Conservation (phyloP, 2,113 vertebrate genomes). For the Naja naja region DNA sequence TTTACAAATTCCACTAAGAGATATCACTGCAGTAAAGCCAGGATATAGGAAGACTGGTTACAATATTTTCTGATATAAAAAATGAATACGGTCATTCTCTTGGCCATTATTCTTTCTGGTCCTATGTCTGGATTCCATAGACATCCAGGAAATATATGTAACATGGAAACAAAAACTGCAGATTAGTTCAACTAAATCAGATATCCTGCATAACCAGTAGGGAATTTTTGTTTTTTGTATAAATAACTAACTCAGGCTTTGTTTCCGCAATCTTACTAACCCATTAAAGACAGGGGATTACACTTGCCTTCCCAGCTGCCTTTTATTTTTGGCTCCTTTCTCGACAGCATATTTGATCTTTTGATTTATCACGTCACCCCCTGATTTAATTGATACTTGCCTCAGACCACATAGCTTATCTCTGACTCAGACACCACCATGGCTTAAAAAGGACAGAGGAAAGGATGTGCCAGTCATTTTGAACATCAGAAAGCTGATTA, state of each 20-base stretch:
- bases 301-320: not conserved
- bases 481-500: not conserved
- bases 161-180: not conserved
- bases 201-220: not conserved
- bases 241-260: not conserved
- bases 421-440: not conserved
- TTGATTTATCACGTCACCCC: not conserved
- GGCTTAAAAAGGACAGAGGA: not conserved
- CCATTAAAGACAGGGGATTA: not conserved
- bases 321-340: not conserved
- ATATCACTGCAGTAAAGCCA: not conserved
- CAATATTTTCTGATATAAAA: not conserved
- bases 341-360: not conserved
- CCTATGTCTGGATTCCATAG: not conserved
- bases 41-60: not conserved
- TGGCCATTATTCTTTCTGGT: not conserved
- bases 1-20: not conserved
- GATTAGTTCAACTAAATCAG: not conserved
- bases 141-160: not conserved
- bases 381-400: not conserved
- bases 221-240: not conserved
- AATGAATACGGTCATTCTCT: not conserved
- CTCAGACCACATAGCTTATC: not conserved
- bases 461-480: not conserved
- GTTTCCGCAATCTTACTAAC: not conserved